Conservation (phyloP, 2,797 vertebrate species). For the Microchirus variegatus region DNA sequence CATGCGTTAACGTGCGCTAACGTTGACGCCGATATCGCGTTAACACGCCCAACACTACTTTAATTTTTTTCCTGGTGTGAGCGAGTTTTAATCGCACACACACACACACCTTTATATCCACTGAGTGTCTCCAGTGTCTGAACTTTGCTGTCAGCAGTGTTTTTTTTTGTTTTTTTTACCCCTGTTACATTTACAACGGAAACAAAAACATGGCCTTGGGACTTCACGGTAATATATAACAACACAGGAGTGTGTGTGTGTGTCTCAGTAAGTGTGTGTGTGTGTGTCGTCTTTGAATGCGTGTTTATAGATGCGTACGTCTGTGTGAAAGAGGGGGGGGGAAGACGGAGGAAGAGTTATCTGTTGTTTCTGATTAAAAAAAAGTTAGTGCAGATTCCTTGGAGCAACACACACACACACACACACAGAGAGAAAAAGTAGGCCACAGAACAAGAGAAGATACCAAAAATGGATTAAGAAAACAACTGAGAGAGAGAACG, state of each 20-base stretch:
- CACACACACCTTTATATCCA: constrained; percentile 24
- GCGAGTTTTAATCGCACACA: no score
- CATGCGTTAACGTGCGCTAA: no score
- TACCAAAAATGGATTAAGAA: constrained; percentile 60
- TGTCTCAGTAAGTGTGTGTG: constrained; percentile 25
- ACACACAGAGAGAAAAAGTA: constrained; percentile 24
- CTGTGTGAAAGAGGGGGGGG: constrained; percentile 18
- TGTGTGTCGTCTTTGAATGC: constrained; percentile 24
- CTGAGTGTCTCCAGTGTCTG: constrained; percentile 46
- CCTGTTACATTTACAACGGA: constrained; percentile 70
- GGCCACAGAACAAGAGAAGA: constrained; percentile 31
- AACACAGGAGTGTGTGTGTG: constrained; percentile 33
- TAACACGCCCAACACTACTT: no score
- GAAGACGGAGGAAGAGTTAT: constrained; percentile 34
- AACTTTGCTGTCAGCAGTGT: constrained; percentile 56
- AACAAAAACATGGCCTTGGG: constrained; percentile 76
- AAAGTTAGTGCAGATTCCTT: constrained; percentile 32
- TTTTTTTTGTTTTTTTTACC: constrained; percentile 63
- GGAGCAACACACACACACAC: constrained; percentile 7
- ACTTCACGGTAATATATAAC: constrained; percentile 58
- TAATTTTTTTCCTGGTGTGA: no score
- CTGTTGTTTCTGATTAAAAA: constrained; percentile 41
- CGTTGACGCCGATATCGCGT: no score
- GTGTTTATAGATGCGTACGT: constrained; percentile 34
- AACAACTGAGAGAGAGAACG: constrained; percentile 32